Evolutionary conservation across 2,797 vertebrate species (phyloP).

Genomic region (Chelon auratus): DNA sequence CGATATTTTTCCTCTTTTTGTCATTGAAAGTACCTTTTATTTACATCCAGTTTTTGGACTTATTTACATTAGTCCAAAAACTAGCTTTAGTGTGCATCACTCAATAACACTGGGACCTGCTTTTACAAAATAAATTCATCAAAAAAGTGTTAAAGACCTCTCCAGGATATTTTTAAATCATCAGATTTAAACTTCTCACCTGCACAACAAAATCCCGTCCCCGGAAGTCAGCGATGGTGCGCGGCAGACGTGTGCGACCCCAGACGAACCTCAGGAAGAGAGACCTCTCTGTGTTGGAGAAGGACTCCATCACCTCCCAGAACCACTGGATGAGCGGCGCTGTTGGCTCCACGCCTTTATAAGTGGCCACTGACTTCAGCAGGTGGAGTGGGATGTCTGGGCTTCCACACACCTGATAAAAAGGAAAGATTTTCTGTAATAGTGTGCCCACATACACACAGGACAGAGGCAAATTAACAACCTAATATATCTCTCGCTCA

Average conservation of each 20-base stretch:
- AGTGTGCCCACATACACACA: not conserved
- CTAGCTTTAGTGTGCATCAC: too few relatives aligned
- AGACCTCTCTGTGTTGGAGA: constrained; percentile 98
- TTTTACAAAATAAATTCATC: not conserved
- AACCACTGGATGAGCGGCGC: constrained; percentile 97
- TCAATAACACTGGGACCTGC: not conserved
- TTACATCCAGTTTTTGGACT: too few relatives aligned
- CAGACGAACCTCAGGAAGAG: constrained; percentile 98
- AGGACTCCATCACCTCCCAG: constrained; percentile 99
- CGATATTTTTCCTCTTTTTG: too few relatives aligned
- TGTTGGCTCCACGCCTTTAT: constrained; percentile 95
- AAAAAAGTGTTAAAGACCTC: not conserved
- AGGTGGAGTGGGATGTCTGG: constrained; percentile 98
- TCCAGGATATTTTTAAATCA: not conserved
- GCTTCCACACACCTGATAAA: constrained; percentile 93
- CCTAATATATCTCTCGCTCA: constrained; percentile 57
- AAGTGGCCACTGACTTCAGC: constrained; percentile 97
- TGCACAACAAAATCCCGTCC: constrained; percentile 99
- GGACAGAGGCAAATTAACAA: accelerated
- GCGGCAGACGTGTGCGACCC: constrained; percentile 95
- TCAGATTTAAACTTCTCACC: constrained; percentile 78
- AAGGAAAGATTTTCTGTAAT: not conserved
- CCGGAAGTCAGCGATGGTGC: constrained; percentile 98
- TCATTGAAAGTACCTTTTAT: not conserved
- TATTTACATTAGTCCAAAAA: too few relatives aligned